Evolutionary conservation across 2,888 invertebrate species (phyloP).

Genomic region (Odontothrips loti): DNA sequence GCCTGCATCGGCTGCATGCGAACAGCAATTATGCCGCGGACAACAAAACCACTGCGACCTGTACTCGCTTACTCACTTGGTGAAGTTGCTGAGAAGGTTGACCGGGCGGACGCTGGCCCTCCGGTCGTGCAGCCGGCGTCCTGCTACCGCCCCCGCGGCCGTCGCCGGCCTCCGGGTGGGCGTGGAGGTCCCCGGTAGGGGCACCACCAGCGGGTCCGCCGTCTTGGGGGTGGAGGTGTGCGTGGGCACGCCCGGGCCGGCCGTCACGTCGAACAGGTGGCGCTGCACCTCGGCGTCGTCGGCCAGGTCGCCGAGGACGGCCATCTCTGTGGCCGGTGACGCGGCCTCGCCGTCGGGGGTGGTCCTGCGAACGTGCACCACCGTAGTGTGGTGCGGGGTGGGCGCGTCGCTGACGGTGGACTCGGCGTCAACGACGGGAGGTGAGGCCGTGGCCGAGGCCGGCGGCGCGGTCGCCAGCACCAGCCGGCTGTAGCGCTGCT

Average conservation of each 20-base stretch:
- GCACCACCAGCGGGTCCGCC: not conserved
- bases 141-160: not conserved
- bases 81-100: slow-evolving; percentile 14
- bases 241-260: not conserved
- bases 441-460: not conserved
- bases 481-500: not conserved
- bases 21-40: not conserved
- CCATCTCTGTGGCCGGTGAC: not conserved
- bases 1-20: too few species aligned
- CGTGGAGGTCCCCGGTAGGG: not conserved
- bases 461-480: not conserved
- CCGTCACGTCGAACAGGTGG: slow-evolving; percentile 12
- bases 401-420: not conserved
- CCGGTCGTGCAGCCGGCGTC: not conserved
- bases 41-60: not conserved
- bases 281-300: not conserved
- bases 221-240: slow-evolving; percentile 12
- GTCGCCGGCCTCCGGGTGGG: not conserved
- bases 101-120: not conserved
- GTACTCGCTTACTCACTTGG: not conserved
- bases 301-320: not conserved
- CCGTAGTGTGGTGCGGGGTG: slow-evolving; percentile 4
- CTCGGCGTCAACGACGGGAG: not conserved
- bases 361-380: not conserved
- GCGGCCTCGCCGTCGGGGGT: not conserved